These are phyloP conservation scores for Polydrusus pterygomalis DNA, from an alignment of 2,888 invertebrate genomes.

Conservation along the genomic window DNA sequence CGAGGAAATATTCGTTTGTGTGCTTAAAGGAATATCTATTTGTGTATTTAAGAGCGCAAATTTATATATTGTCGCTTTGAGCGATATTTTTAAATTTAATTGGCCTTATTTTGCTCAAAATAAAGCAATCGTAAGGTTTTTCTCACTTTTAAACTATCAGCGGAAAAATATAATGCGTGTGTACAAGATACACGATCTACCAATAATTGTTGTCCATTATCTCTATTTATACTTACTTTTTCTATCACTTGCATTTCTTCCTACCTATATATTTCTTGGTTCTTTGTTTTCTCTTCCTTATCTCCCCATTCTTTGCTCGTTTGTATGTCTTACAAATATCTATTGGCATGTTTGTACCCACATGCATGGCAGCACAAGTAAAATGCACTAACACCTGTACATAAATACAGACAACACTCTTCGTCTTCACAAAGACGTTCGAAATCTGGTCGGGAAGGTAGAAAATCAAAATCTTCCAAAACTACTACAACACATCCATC, in stretches of 20 bases:
- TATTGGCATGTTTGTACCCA: constrained; percentile 44
- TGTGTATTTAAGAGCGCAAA: too few species aligned
- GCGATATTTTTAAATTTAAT: too few species aligned
- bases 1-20: too few species aligned
- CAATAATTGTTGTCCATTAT: too few species aligned
- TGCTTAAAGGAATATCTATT: too few species aligned
- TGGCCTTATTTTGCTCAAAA: too few species aligned
- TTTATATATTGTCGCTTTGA: too few species aligned
- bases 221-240: background rate
- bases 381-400: constrained; percentile 69
- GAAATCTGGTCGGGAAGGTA: constrained; percentile 69
- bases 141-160: too few species aligned
- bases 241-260: constrained; percentile 1
- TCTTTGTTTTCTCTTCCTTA: background rate
- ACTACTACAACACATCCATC: constrained; percentile 77
- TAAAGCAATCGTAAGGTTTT: too few species aligned
- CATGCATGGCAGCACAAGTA: constrained; percentile 56
- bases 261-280: background rate
- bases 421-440: constrained; percentile 66
- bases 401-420: constrained; percentile 71
- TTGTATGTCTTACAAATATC: constrained; percentile 7
- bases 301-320: constrained; percentile 7
- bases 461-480: constrained; percentile 58
- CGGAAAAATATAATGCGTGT: too few species aligned
- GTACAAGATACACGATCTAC: too few species aligned